Conservation (phyloP, 2,797 vertebrate genomes). For the Galagoides demidoff region DNA sequence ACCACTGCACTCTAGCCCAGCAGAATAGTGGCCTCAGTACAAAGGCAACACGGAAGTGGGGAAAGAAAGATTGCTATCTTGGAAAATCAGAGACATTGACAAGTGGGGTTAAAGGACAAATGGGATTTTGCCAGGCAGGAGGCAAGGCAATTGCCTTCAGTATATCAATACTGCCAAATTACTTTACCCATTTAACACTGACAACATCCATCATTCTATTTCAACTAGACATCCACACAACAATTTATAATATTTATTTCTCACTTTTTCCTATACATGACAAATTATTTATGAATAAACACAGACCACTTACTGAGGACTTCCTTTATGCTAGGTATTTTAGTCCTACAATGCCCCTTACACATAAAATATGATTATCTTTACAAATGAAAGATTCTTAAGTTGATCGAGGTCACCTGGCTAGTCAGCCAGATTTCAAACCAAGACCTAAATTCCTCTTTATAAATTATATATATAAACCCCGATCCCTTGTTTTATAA, state of each 20-base stretch:
- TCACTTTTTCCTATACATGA: neutral
- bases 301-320: neutral
- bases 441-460: neutral
- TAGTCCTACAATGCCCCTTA: neutral
- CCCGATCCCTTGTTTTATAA: neutral
- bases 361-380: neutral
- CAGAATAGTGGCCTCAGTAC: neutral
- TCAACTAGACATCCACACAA: neutral
- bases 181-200: neutral
- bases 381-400: neutral
- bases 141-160: neutral
- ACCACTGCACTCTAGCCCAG: too few relatives aligned
- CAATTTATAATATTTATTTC: neutral
- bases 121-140: neutral
- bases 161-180: neutral
- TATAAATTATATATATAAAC: neutral
- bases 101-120: neutral
- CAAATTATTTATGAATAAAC: constrained; percentile 14
- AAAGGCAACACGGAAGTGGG: neutral
- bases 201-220: neutral
- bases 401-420: neutral
- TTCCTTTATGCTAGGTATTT: neutral
- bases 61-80: neutral
- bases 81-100: neutral
- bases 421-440: neutral